These are phyloP conservation scores for Melanotaenia trifasciata DNA, from an alignment of 2,797 vertebrate species.

Conservation along the genomic window DNA sequence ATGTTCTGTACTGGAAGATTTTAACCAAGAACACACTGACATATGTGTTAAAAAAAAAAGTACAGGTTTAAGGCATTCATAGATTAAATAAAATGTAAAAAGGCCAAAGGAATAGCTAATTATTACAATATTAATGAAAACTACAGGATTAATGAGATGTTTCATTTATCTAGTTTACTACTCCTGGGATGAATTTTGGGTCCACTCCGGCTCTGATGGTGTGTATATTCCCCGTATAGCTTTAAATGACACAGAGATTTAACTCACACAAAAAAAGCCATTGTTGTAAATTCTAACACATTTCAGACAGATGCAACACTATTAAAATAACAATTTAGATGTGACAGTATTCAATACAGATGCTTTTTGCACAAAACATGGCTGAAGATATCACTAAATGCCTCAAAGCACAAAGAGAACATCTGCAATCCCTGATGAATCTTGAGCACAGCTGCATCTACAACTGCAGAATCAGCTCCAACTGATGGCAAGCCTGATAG, in stretches of 20 bases:
- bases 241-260: too few species aligned
- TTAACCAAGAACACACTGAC: too few species aligned
- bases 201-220: not conserved
- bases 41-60: too few species aligned
- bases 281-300: not conserved
- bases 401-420: slow-evolving; percentile 35
- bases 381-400: slow-evolving; percentile 56
- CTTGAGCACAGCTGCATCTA: slow-evolving; percentile 63
- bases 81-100: too few species aligned
- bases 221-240: not conserved
- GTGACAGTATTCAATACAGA: not conserved
- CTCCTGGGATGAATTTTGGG: too few species aligned
- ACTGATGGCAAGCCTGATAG: slow-evolving; percentile 22
- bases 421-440: slow-evolving; percentile 55
- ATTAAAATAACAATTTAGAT: not conserved
- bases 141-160: too few species aligned
- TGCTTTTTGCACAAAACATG: slow-evolving; percentile 4
- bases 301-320: not conserved
- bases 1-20: too few species aligned
- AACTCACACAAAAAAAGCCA: not conserved
- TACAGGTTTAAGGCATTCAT: too few species aligned
- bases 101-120: too few species aligned
- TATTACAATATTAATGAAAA: too few species aligned
- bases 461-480: slow-evolving; percentile 59
- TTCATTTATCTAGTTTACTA: too few species aligned